Evolutionary conservation across 2,113 vertebrate genomes (phyloP), one percentile per base, ranked within the genome.

Genomic region (Neolamprologus fasciatus): DNA sequence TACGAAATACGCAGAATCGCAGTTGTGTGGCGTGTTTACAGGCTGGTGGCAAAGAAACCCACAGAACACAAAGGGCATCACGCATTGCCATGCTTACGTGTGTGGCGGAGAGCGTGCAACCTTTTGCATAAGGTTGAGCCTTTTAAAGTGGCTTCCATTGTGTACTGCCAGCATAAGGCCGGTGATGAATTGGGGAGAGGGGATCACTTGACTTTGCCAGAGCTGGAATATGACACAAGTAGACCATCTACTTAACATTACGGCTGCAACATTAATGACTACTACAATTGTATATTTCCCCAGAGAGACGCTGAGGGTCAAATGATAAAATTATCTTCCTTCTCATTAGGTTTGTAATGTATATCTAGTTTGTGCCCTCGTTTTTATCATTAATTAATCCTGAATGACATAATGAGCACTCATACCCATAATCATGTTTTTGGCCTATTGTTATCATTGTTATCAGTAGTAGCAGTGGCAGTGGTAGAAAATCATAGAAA

Each of bases 181-280:
- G n/a, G n/a, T 95, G 94, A 96, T 94, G 53, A 89, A 96, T 94
- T 84, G 84, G 86, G 88, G 86, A 83, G 89, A 90, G 85, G 84
- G 83, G 87, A 94, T 95, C 94, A 89, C 93, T 95, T 95, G 96
- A 96, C 95, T 95, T 93, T 93, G 91, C 91, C 88, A 92, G 90
- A 92, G 92, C 94, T 89, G 84, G 85, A 91, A 88, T 94, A 89
- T 95, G 95, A 95, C 95, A 96, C 94, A 94, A 95, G 91, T 95
- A 94, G 95, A 94, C 94, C 92, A 94, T 91, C 94, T 95, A 94
- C 93, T 96, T 96, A 96, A 95, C 95, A 94, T 92, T 92, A 89
- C 87, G 90, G 89, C 93, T 93, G 87, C 87, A 94, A 89, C 93
- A 94, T 94, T 95, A 95, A 95, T 94, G 96, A 95, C 91, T 95